Conservation (phyloP, 2,113 vertebrate species). For the Fulica atra region DNA sequence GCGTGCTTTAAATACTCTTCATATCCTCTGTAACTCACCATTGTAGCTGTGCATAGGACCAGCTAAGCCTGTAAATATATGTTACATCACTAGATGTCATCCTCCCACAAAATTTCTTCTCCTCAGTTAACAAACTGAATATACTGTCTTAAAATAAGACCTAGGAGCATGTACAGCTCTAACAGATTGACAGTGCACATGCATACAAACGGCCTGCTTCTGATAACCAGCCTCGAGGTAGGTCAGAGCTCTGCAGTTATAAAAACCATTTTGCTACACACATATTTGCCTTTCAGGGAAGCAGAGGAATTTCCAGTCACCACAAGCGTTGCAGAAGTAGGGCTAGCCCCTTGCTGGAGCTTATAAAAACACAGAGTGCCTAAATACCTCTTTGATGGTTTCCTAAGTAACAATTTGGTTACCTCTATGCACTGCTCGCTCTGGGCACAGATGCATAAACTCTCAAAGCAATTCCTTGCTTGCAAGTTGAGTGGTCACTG, state of each 20-base stretch:
- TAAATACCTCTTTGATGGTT: not conserved
- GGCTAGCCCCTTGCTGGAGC: not conserved
- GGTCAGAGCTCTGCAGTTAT: not conserved
- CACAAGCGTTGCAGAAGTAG: not conserved
- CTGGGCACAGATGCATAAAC: not conserved
- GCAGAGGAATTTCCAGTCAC: not conserved
- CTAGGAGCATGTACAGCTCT: not conserved
- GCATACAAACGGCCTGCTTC: not conserved
- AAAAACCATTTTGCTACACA: not conserved
- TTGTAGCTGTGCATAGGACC: not conserved
- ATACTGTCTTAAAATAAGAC: not conserved
- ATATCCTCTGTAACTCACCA: not conserved
- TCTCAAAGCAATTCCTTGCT: not conserved
- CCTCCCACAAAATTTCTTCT: constrained; percentile 47
- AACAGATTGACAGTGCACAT: not conserved
- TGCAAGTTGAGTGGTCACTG: not conserved
- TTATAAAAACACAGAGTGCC: fast-evolving
- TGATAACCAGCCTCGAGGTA: not conserved
- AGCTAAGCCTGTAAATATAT: constrained; percentile 12
- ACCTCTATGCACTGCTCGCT: fast-evolving
- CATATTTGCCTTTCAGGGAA: not conserved
- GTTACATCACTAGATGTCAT: constrained; percentile 65
- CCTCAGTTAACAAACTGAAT: not conserved
- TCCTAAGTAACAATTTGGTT: not conserved
- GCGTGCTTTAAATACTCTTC: not conserved